phyloP scores from a whole-genome alignment of 1,140 invertebrate species.

The Phocides pigmalion region DNA sequence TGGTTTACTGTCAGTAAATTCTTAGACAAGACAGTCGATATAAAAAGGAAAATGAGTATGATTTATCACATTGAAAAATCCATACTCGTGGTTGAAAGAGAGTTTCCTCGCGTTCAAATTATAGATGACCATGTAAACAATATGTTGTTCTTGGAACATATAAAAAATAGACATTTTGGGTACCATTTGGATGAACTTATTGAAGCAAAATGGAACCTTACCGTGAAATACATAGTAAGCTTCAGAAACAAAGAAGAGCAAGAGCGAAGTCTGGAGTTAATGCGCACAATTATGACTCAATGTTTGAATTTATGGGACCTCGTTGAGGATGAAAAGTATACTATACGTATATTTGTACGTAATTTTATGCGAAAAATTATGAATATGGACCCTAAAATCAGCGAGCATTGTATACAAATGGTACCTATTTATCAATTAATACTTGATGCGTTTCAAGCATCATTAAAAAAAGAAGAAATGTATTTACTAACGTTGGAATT shows the following conservation, averaged over 20 bases:
- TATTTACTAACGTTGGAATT: constrained; percentile 5
- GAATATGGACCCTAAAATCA: constrained; percentile 27
- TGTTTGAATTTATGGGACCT: constrained; percentile 43
- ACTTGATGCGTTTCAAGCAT: neutral
- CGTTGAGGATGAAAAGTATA: constrained; percentile 27
- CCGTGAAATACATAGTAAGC: constrained; percentile 46
- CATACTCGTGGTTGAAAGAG: constrained; percentile 43
- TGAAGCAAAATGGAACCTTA: constrained; percentile 52
- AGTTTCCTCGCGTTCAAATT: constrained; percentile 42
- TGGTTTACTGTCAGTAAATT: constrained; percentile 53
- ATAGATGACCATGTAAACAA: constrained; percentile 47
- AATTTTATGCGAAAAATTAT: constrained; percentile 29
- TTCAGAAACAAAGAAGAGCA: constrained; percentile 39
- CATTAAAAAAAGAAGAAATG: neutral
- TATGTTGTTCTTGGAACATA: constrained; percentile 41
- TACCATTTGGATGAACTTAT: constrained; percentile 32
- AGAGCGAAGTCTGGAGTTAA: constrained; percentile 37
- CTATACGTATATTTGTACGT: constrained; percentile 22
- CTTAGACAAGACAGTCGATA: constrained; percentile 36
- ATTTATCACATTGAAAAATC: constrained; percentile 38
- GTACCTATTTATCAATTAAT: constrained; percentile 4
- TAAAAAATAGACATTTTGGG: constrained; percentile 12
- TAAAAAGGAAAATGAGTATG: constrained; percentile 40
- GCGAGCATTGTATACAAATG: constrained; percentile 26
- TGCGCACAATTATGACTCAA: constrained; percentile 40